Evolutionary conservation across 2,113 vertebrate genomes (phyloP), one percentile per base, ranked within the genome.

Genomic region (Hassar affinis): DNA sequence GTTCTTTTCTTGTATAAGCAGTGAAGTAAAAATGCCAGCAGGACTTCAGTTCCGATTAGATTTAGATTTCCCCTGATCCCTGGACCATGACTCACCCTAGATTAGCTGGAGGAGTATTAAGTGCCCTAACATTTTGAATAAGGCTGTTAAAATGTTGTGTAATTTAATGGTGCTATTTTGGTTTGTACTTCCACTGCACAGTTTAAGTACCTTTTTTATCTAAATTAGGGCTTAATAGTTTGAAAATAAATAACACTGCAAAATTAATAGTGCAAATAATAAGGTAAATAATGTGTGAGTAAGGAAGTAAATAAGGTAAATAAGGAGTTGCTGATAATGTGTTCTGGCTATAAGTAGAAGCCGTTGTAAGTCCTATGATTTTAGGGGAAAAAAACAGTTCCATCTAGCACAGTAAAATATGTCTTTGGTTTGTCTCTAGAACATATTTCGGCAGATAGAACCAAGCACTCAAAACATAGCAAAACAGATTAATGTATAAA

Each of bases 21-120:
- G 80, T 5, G 22, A 8, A 72, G 38, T 14, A 49, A n/a, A 56
- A 47, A 51, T 45, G 9, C 72, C 49, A 66, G 61, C 9, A 52
- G 47, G n/a, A 1, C 27, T 68, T 12, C 17, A 27, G 42, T 45
- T 72, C 42, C 47, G 30, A 52, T 51, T 30, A 52, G 47, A 52
- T 20, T 51, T 27, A 51, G 47, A 51, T 75, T 76, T 52, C 9
- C 18, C 49, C 49, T 35, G 15, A 76, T 54, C 17, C 49, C 49
- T 76, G 30, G n/a, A 52, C 72, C 72, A 35, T 76, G 72, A 54
- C 51, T 76, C 72, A 76, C 17, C 30, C 72, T 54, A 33, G 27
- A 54, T 54, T 76, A 54, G 72, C 72, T 76, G 49, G 17, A 33
- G 72, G 49, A 12, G 51, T 76, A 33, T 54, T 52, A 76, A 54